Evolutionary conservation across 2,113 vertebrate genomes (phyloP).

Genomic region (Burhinus oedicnemus): DNA sequence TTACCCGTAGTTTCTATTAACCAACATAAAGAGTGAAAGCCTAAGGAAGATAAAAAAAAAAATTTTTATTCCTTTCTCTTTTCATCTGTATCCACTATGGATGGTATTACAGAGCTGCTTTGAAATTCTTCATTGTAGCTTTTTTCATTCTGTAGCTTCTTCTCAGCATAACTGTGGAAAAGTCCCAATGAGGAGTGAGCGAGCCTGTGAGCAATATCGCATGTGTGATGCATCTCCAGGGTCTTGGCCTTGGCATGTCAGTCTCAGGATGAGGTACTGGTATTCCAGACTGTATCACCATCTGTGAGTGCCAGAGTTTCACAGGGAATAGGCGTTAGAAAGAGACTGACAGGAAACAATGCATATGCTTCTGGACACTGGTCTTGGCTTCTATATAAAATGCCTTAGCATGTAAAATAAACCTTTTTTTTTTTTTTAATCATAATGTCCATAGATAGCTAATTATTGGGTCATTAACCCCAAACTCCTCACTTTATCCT

Average conservation of each 20-base stretch:
- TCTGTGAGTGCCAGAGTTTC: neutral
- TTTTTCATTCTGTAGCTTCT: conserved; percentile 17
- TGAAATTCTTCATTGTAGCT: neutral
- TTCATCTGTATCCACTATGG: neutral
- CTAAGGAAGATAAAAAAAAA: neutral
- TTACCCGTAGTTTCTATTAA: neutral
- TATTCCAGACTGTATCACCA: neutral
- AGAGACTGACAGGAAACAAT: neutral
- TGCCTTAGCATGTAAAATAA: neutral
- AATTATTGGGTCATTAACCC: neutral
- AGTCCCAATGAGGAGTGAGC: conserved; percentile 61
- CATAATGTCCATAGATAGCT: neutral
- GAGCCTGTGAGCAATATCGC: conserved; percentile 80
- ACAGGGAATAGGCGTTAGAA: neutral
- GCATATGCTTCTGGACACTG: neutral
- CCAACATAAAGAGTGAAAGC: neutral
- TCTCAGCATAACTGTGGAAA: conserved; percentile 79
- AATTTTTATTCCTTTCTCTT: neutral
- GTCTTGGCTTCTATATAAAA: neutral
- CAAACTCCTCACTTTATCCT: neutral
- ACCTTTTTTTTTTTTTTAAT: neutral
- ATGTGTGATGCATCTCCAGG: conserved; percentile 82
- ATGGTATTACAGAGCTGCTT: neutral
- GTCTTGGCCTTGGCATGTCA: conserved; percentile 97
- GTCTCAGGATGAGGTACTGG: conserved; percentile 85